Percentiles rank a stretch among this genome's conserved stretches.
phyloP scores from a whole-genome alignment of 37 sponge, comb jelly and placozoan genomes.

The Cladorhizidae sp. region DNA sequence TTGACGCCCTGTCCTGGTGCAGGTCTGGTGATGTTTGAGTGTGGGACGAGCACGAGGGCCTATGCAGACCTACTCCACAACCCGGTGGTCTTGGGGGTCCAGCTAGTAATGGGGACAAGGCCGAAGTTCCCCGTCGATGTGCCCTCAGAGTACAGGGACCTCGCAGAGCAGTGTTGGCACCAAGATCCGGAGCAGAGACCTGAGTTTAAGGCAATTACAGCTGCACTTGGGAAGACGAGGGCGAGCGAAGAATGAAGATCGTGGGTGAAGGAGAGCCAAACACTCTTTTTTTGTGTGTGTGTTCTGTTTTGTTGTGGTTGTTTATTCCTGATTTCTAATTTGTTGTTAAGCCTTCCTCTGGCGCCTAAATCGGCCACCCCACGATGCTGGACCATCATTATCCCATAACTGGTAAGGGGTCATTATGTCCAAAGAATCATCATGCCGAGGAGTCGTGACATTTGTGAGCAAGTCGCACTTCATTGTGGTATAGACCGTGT shows the following conservation, averaged over 20 bases:
- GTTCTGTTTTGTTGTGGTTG: no score
- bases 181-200: constrained; percentile 49
- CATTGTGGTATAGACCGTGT: no score
- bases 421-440: no score
- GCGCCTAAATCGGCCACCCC: no score
- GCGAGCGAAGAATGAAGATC: background rate
- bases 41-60: constrained; percentile 26
- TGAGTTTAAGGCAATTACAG: background rate
- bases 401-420: no score
- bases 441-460: no score
- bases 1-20: background rate
- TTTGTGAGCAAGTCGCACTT: no score
- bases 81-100: constrained; percentile 21
- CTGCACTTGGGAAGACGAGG: constrained; percentile 10
- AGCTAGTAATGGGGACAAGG: constrained; percentile 52
- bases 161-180: constrained; percentile 47
- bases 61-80: constrained; percentile 28
- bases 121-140: constrained; percentile 25
- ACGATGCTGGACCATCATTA: no score
- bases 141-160: background rate
- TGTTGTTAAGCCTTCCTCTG: no score
- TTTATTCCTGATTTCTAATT: no score
- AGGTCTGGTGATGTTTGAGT: constrained; percentile 66
- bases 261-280: no score
- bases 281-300: no score